Evolutionary conservation across 2,113 vertebrate species (phyloP), one percentile per base, ranked within the genome.

Genomic region (Nettapus auritus): DNA sequence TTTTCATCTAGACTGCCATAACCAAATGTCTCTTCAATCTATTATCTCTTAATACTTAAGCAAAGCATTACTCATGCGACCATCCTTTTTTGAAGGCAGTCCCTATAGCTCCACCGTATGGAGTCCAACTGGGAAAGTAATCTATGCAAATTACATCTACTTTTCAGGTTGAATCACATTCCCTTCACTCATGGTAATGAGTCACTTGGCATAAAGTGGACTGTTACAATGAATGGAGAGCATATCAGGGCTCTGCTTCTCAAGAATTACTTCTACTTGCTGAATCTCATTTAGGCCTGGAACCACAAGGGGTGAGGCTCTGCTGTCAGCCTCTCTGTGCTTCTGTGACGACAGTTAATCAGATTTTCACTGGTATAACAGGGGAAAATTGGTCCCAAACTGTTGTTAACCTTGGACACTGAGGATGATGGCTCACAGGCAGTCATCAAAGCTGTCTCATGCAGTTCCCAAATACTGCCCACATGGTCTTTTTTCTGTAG

Each of bases 111-210:
- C 88, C 79, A 89, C 71, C 83, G 79, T 60, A 77, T 34, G 68
- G 83, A 94, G 93, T 92, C 73, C 88, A 88, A 96, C 38, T 75
- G 90, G 83, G 93, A 93, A 96, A 94, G 73, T 91, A 95, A 95
- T 90, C 86, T 92, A 83, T 96, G 90, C 86, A 96, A 96, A 97
- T 96, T 57, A 53, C 69, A 55, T 93, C 88, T 92, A 82, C 80
- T 94, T 93, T 96, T 95, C 90, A 90, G 64, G 73, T 96, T 96
- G 90, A 96, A 95, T 95, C 88, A 86, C 13, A 33, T 94, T 90
- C 77, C 62, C 53, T 96, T 83, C 66, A 66, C 96, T 92, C 90
- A 93, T 3, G 4, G 83, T 95, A 94, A 94, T 96, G 83, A 96
- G 76, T 94, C 93, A 97, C 50, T 96, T 94, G 88, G 94, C 88